phyloP scores from a whole-genome alignment of 2,113 vertebrate genomes.

The Puntigrus tetrazona region DNA sequence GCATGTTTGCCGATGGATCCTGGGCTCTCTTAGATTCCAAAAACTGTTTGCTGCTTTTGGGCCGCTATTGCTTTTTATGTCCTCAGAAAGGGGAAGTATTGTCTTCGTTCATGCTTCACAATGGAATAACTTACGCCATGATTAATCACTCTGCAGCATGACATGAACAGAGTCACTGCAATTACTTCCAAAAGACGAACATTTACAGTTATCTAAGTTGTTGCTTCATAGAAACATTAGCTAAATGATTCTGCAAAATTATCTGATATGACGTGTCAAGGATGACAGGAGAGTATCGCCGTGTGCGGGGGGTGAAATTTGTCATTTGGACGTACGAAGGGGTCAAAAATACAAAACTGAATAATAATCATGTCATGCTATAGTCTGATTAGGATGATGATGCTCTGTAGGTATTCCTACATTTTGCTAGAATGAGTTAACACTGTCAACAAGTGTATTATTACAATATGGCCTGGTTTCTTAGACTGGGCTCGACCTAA shows the following conservation, averaged over 20 bases:
- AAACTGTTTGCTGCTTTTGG: background rate
- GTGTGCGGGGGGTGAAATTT: background rate
- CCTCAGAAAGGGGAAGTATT: slow-evolving; percentile 37
- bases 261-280: background rate
- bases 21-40: background rate
- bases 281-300: background rate
- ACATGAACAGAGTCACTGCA: background rate
- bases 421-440: background rate
- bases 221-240: background rate
- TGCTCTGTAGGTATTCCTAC: background rate
- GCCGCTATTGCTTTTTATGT: slow-evolving; percentile 31
- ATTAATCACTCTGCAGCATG: slow-evolving; percentile 3
- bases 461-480: no score
- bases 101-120: background rate
- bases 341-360: background rate
- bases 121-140: slow-evolving; percentile 36
- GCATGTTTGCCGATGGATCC: slow-evolving; percentile 32
- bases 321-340: background rate
- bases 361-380: background rate
- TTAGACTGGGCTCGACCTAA: no score
- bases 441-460: background rate
- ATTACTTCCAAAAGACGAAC: background rate
- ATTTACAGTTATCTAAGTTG: background rate
- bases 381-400: background rate
- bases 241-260: background rate